Evolutionary conservation across 2,797 vertebrate genomes (phyloP).

Genomic region (Presbytis comata): DNA sequence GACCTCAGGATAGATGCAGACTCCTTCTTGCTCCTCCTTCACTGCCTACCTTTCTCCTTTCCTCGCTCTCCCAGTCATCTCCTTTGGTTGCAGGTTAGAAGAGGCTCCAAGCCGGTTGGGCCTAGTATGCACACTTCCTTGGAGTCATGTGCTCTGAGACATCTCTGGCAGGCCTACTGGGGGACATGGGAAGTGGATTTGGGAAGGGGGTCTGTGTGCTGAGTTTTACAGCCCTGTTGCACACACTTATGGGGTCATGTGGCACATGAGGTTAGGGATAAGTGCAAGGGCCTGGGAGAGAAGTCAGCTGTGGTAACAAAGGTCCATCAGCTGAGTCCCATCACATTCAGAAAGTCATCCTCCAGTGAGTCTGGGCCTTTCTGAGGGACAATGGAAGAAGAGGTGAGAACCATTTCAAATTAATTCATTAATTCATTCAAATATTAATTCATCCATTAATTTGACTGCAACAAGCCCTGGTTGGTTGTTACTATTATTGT

Average conservation of each 20-base stretch:
- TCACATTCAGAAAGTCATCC: background rate
- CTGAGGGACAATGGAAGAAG: background rate
- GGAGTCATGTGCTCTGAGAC: background rate
- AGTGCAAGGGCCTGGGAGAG: background rate
- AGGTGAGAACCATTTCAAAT: background rate
- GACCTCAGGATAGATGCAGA: background rate
- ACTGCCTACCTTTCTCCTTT: background rate
- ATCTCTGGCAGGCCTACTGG: background rate
- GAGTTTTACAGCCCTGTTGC: background rate
- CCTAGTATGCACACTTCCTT: background rate
- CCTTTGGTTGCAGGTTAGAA: background rate
- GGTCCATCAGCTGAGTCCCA: background rate
- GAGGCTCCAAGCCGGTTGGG: background rate
- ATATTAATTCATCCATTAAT: background rate
- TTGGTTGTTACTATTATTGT: background rate
- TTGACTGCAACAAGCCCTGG: background rate
- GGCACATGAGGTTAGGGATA: background rate
- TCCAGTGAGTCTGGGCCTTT: background rate
- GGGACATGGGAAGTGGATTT: background rate
- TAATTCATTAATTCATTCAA: background rate
- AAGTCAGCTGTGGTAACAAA: background rate
- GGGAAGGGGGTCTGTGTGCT: background rate
- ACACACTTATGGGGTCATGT: background rate
- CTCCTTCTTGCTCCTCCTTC: background rate
- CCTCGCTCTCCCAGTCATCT: background rate